Evolutionary conservation across 2,113 vertebrate species (phyloP).

Genomic region (Brevimyrus niger): DNA sequence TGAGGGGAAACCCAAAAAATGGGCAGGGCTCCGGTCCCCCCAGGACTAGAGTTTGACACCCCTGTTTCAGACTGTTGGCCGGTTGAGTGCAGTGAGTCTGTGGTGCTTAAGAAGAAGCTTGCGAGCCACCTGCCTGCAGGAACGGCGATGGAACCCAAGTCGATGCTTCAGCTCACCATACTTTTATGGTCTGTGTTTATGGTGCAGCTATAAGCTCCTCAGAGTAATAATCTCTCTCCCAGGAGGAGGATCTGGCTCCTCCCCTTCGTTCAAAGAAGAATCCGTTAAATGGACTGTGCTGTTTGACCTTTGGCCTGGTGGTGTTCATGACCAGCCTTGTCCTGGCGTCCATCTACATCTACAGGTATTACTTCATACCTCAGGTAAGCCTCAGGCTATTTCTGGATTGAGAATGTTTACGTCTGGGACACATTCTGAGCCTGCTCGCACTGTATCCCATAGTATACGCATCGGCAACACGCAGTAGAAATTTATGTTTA

Average conservation of each 20-base stretch:
- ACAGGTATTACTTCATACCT: constrained; percentile 78
- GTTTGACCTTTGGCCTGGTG: constrained; percentile 72
- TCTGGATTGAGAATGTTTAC: not conserved
- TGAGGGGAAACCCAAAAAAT: too few relatives aligned
- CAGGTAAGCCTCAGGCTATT: constrained; percentile 61
- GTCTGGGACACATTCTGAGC: not conserved
- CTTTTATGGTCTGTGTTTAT: not conserved
- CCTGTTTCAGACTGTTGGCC: not conserved
- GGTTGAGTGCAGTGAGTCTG: not conserved
- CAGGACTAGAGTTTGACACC: too few relatives aligned
- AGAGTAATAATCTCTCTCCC: not conserved
- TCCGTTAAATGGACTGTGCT: constrained; percentile 68
- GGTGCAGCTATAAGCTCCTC: not conserved
- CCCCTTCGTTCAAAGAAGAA: constrained; percentile 56
- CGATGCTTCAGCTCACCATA: not conserved
- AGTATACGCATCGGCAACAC: not conserved
- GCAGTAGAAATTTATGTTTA: not conserved
- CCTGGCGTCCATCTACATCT: constrained; percentile 76
- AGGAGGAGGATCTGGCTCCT: constrained; percentile 60
- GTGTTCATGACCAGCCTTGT: constrained; percentile 75
- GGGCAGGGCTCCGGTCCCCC: too few relatives aligned
- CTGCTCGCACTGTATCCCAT: not conserved
- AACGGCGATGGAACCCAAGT: not conserved
- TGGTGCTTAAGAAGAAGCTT: not conserved
- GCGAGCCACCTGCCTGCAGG: not conserved